phyloP scores from a whole-genome alignment of 2,113 vertebrate species.

The Canis aureus region DNA sequence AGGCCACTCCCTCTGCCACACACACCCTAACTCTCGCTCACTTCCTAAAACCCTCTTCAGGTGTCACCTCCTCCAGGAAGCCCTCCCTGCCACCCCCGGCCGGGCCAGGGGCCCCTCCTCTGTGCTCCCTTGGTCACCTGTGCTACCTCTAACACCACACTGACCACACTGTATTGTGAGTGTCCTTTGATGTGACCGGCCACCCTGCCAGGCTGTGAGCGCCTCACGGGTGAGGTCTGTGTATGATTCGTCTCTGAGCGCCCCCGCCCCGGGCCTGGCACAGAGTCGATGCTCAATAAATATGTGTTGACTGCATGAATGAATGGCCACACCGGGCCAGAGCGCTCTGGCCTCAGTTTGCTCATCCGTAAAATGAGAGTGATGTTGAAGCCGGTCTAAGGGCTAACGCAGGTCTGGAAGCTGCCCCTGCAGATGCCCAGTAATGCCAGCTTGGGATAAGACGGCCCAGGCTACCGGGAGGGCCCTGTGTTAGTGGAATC shows the following conservation, averaged over 20 bases:
- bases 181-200: conserved; percentile 21
- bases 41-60: not conserved
- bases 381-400: not conserved
- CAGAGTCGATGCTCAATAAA: conserved; percentile 75
- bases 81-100: conserved; percentile 11
- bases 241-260: conserved; percentile 24
- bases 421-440: not conserved
- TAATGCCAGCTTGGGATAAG: not conserved
- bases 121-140: conserved; percentile 66
- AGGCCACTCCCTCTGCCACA: not conserved
- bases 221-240: not conserved
- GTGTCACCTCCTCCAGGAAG: conserved; percentile 54
- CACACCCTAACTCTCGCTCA: conserved; percentile 55
- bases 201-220: not conserved
- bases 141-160: conserved; percentile 81
- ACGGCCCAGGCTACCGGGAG: not conserved
- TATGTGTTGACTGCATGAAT: conserved; percentile 70
- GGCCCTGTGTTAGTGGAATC: not conserved
- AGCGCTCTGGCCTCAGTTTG: not conserved
- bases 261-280: not conserved
- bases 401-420: not conserved
- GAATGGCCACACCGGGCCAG: not conserved
- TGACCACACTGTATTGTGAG: conserved; percentile 78
- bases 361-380: not conserved
- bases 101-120: conserved; percentile 67